Evolutionary conservation across 1,140 invertebrate genomes (phyloP), one percentile per base, ranked within the genome.

Genomic region (Dendrolimus punctatus): DNA sequence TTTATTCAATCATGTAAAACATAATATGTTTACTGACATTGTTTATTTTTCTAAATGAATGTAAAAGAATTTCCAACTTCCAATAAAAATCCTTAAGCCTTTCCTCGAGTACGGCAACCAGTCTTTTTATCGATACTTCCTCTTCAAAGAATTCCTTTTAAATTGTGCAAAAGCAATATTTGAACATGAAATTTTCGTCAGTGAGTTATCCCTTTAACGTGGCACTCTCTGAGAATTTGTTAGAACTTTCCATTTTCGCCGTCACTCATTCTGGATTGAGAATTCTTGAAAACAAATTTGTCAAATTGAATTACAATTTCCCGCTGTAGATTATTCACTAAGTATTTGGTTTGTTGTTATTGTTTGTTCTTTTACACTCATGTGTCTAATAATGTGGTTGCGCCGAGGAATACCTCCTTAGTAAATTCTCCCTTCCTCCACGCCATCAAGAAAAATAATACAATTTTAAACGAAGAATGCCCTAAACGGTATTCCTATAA

Each of bases 111-210:
- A 9, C 23, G 43, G 8, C 23, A 47, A 47, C 8, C 36, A 38
- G 54, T 55, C 53, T 60, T 64, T 48, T 49, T 52, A 62, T 44
- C 50, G 55, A 50, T 54, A 58, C 39, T 66, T 68, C 58, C 58
- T 23, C 42, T 60, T 61, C 55, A 58, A 68, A 66, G 60, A 61
- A 68, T 67, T 57, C 57, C 62, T 60, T 62, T 40, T 52, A 57
- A 57, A 66, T 60, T 63, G 58, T 48, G 39, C 46, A 52, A 58
- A 59, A 58, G 62, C 60, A 61, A 58, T 59, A 62, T 70, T 60
- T 62, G 54, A 61, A 55, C 46, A 56, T 6, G 43, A 65, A 66
- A 60, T 58, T 66, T 56, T 60, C 53, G 54, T 58, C 51, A 42
- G 40, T 45, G 49, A 58, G 48, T 55, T 62, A 62, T 62, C 53